phyloP scores from a whole-genome alignment of 2,888 invertebrate genomes.

The Drosophila meridiana region DNA sequence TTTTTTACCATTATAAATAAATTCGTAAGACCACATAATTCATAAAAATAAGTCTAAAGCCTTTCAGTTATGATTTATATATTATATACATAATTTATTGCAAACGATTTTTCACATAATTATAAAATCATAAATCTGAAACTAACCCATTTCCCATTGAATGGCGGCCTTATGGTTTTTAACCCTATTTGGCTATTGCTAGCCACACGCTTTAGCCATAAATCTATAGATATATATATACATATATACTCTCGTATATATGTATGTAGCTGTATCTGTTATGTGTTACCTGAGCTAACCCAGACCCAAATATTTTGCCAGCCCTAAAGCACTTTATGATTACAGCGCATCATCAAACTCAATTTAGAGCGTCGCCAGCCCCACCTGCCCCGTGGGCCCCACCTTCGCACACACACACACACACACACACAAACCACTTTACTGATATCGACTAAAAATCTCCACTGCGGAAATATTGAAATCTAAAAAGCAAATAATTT shows the following conservation, averaged over 20 bases:
- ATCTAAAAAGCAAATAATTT: slow-evolving; percentile 82
- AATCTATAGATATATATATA: slow-evolving; percentile 6
- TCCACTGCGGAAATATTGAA: slow-evolving; percentile 81
- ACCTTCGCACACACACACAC: slow-evolving; percentile 9
- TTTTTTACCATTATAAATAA: too few species aligned
- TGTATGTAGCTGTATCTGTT: slow-evolving; percentile 11
- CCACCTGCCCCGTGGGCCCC: slow-evolving; percentile 2
- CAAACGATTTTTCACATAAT: not conserved
- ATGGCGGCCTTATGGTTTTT: not conserved
- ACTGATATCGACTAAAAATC: slow-evolving; percentile 75
- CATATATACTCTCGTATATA: not conserved
- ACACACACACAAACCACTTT: slow-evolving; percentile 40
- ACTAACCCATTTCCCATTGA: not conserved
- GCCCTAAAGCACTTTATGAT: slow-evolving; percentile 75
- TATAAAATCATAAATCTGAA: slow-evolving; percentile 1
- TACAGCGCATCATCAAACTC: slow-evolving; percentile 79
- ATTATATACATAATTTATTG: not conserved
- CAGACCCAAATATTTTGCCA: slow-evolving; percentile 39
- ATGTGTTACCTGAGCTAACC: slow-evolving; percentile 42
- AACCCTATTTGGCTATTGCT: slow-evolving; percentile 3
- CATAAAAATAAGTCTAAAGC: not conserved
- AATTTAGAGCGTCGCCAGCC: slow-evolving; percentile 55
- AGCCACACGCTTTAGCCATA: slow-evolving; percentile 26
- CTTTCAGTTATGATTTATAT: not conserved
- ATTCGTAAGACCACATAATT: not conserved